Conservation (phyloP, 2,888 invertebrate species). For the Stenurella melanura region DNA sequence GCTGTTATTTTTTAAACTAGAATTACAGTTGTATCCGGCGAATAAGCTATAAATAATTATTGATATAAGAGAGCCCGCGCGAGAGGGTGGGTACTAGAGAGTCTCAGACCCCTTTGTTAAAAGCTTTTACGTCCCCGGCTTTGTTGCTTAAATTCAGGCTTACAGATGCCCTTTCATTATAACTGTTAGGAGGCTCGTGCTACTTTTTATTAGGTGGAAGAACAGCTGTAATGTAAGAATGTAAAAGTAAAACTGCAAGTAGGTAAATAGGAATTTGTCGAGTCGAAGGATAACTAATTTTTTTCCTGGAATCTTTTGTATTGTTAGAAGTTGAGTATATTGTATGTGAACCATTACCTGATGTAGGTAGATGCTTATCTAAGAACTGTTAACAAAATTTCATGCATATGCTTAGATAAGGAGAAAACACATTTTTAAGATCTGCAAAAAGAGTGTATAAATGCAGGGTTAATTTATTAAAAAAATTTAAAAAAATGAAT, state of each 20-base stretch:
- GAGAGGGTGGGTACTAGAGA: slow-evolving; percentile 9
- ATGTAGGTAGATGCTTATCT: background rate
- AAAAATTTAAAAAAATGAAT: no score
- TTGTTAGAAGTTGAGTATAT: background rate
- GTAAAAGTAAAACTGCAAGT: background rate
- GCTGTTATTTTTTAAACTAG: slow-evolving; percentile 8
- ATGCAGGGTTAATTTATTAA: no score
- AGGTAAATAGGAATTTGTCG: background rate
- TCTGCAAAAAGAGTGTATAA: background rate
- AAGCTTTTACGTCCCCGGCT: slow-evolving; percentile 1
- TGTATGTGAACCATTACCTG: background rate
- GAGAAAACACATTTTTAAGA: background rate
- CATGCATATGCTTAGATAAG: background rate
- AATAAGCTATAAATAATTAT: slow-evolving; percentile 22
- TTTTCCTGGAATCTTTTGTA: background rate
- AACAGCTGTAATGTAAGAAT: slow-evolving; percentile 1
- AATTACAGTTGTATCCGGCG: slow-evolving; percentile 18
- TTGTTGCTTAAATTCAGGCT: slow-evolving; percentile 2
- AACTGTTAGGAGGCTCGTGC: background rate
- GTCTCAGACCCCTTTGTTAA: background rate
- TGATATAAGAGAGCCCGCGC: background rate
- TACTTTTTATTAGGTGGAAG: slow-evolving; percentile 1
- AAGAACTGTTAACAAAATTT: background rate
- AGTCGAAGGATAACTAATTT: background rate
- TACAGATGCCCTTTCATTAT: background rate